Evolutionary conservation across 2,113 vertebrate species (phyloP).

Genomic region (Macheiramphus alcinus): DNA sequence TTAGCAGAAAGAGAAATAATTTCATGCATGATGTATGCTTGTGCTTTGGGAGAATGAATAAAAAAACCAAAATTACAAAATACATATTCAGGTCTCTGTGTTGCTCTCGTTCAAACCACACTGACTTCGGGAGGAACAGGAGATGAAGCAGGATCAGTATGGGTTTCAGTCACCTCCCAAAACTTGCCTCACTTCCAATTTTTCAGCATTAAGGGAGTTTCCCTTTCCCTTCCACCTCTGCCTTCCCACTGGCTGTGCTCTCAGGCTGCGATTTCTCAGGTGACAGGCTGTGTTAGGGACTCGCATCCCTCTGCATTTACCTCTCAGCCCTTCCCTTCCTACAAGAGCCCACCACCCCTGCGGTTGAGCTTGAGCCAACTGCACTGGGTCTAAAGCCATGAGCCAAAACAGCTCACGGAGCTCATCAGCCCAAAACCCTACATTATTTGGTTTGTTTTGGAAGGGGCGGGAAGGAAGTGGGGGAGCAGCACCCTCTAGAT

Average conservation of each 20-base stretch:
- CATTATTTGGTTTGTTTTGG: neutral
- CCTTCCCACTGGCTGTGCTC: neutral
- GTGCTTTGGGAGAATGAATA: neutral
- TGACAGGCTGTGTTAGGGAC: neutral
- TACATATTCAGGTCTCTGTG: neutral
- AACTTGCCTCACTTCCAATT: neutral
- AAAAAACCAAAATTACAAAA: neutral
- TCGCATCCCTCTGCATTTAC: neutral
- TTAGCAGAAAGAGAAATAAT: neutral
- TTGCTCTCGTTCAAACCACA: neutral
- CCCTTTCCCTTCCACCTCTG: neutral
- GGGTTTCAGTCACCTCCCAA: neutral
- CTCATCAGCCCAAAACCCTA: neutral
- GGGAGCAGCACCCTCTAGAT: neutral
- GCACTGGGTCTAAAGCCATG: neutral
- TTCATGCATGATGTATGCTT: neutral
- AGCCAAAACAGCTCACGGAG: neutral
- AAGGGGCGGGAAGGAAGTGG: neutral
- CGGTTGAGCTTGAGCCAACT: neutral
- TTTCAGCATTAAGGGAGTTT: neutral
- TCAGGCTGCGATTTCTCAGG: fast-evolving
- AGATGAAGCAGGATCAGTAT: neutral
- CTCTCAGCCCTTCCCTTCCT: neutral
- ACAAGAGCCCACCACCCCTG: neutral
- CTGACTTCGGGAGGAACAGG: neutral